These are phyloP conservation scores for Colostygia pectinataria DNA, from an alignment of 2,888 invertebrate species.

Conservation along the genomic window DNA sequence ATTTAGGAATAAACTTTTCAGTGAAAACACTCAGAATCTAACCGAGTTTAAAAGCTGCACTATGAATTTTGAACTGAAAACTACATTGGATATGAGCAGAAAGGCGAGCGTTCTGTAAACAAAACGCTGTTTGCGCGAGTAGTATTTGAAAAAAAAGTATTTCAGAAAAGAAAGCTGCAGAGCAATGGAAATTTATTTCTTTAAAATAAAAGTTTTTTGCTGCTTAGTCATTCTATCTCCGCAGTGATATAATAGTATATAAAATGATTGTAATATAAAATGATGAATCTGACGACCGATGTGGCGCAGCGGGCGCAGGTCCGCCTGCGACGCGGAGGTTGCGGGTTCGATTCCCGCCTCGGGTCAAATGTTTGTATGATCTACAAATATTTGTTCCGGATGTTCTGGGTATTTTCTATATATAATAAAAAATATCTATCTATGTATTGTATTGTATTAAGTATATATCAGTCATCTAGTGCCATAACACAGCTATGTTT, in stretches of 20 bases:
- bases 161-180: slow-evolving; percentile 53
- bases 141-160: slow-evolving; percentile 67
- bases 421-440: too few relatives aligned
- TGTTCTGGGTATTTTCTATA: too few relatives aligned
- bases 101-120: slow-evolving; percentile 68
- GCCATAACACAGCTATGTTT: too few relatives aligned
- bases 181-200: slow-evolving; percentile 54
- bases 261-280: too few relatives aligned
- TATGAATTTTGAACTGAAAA: slow-evolving; percentile 75
- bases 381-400: too few relatives aligned
- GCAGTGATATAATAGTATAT: slow-evolving; percentile 11
- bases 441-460: too few relatives aligned
- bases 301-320: too few relatives aligned
- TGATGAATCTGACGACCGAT: too few relatives aligned
- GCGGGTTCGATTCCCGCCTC: too few relatives aligned
- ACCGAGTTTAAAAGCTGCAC: slow-evolving; percentile 67
- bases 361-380: too few relatives aligned
- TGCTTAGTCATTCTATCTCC: slow-evolving; percentile 4
- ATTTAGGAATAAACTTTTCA: slow-evolving; percentile 58
- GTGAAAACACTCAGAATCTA: slow-evolving; percentile 60
- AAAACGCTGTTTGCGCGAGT: slow-evolving; percentile 57
- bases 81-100: slow-evolving; percentile 70
- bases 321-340: too few relatives aligned
- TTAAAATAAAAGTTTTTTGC: slow-evolving; percentile 29
- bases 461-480: too few relatives aligned